Conservation (phyloP, 2,888 invertebrate genomes). For the Pyrrhia umbra region DNA sequence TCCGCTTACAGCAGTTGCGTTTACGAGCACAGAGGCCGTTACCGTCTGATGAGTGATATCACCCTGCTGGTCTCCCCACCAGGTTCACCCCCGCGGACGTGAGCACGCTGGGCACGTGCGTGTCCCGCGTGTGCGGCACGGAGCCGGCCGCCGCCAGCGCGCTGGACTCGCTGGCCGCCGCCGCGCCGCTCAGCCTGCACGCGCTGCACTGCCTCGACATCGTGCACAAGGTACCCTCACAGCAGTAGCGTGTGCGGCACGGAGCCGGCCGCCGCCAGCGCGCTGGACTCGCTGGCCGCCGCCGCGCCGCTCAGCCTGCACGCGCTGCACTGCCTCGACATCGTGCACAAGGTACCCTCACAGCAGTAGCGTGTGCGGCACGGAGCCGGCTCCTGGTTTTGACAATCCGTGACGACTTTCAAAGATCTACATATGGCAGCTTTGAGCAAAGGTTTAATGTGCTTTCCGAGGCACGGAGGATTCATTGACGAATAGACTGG, state of each 20-base stretch:
- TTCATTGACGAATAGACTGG: too few species aligned
- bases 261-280: slow-evolving; percentile 74
- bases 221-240: slow-evolving; percentile 95
- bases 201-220: slow-evolving; percentile 96
- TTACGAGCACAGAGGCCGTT: too few species aligned
- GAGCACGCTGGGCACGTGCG: slow-evolving; percentile 92
- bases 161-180: slow-evolving; percentile 71
- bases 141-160: slow-evolving; percentile 76
- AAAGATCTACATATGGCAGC: too few species aligned
- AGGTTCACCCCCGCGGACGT: slow-evolving; percentile 94
- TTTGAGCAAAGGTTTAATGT: too few species aligned
- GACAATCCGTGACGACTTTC: too few species aligned
- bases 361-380: too few species aligned
- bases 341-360: slow-evolving; percentile 95
- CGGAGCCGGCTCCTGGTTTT: too few species aligned
- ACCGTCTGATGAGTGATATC: too few species aligned
- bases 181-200: slow-evolving; percentile 95
- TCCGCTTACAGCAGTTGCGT: too few species aligned
- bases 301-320: slow-evolving; percentile 95
- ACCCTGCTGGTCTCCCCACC: too few species aligned
- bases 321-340: slow-evolving; percentile 95
- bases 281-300: slow-evolving; percentile 72
- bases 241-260: too few species aligned
- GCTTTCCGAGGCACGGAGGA: too few species aligned
- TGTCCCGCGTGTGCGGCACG: slow-evolving; percentile 75